phyloP scores from a whole-genome alignment of 2,113 vertebrate species.

The Pygoscelis adeliae region DNA sequence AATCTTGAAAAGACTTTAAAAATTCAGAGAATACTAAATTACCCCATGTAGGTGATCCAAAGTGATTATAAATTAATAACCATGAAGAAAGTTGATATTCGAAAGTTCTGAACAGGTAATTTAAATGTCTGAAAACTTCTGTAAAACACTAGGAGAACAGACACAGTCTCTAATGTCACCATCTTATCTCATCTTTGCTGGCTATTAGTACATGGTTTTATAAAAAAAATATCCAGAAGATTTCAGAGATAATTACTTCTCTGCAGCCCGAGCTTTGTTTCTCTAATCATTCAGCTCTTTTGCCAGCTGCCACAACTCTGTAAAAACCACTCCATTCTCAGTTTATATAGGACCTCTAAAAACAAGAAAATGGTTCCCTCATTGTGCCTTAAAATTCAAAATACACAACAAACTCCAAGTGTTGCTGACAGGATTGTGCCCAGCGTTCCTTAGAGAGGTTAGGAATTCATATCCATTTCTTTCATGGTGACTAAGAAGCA shows the following conservation, averaged over 20 bases:
- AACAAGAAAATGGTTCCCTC: neutral
- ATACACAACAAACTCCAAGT: neutral
- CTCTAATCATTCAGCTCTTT: neutral
- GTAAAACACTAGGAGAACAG: neutral
- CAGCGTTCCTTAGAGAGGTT: neutral
- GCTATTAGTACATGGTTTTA: neutral
- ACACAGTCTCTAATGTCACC: neutral
- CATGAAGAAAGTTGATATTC: neutral
- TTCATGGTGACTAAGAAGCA: neutral
- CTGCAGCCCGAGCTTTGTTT: neutral
- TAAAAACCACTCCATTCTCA: neutral
- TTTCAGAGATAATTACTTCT: neutral
- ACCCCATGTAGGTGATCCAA: neutral
- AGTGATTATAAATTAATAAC: neutral
- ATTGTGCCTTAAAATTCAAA: neutral
- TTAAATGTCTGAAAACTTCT: neutral
- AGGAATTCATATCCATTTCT: neutral
- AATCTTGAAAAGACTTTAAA: constrained; percentile 29
- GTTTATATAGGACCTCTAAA: neutral
- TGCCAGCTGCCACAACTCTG: neutral
- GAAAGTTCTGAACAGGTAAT: neutral
- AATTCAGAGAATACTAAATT: neutral
- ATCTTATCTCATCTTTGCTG: neutral
- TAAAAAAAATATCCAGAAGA: neutral
- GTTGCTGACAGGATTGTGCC: neutral